phyloP scores from a whole-genome alignment of 2,797 vertebrate genomes.

The Anableps anableps region DNA sequence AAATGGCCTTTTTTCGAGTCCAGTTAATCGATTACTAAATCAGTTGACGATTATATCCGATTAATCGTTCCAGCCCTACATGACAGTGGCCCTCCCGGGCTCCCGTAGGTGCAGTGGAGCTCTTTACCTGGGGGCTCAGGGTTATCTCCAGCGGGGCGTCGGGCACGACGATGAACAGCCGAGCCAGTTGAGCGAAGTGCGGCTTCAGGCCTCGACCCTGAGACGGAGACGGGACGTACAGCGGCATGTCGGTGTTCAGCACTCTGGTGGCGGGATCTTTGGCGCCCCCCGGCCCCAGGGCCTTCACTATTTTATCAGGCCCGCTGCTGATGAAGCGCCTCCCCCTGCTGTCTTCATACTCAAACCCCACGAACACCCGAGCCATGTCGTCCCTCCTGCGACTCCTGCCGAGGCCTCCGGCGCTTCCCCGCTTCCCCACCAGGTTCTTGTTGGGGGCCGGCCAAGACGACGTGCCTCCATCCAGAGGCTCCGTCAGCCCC shows the following conservation, averaged over 20 bases:
- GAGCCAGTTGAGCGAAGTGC: slow-evolving; percentile 92
- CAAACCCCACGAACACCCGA: slow-evolving; percentile 94
- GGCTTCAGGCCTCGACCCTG: slow-evolving; percentile 95
- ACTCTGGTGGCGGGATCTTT: slow-evolving; percentile 94
- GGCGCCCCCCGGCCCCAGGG: slow-evolving; percentile 90
- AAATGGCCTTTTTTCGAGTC: too few species aligned
- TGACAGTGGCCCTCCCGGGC: background rate
- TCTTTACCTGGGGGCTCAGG: slow-evolving; percentile 90
- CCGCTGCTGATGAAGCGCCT: slow-evolving; percentile 95
- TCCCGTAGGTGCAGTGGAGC: background rate
- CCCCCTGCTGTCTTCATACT: slow-evolving; percentile 95
- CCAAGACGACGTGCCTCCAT: slow-evolving; percentile 91
- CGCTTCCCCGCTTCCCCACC: slow-evolving; percentile 88
- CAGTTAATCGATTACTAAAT: too few species aligned
- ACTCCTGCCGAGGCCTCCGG: slow-evolving; percentile 84
- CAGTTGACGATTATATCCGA: too few species aligned
- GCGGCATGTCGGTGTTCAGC: slow-evolving; percentile 95
- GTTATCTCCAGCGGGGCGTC: slow-evolving; percentile 93
- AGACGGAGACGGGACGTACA: slow-evolving; percentile 93
- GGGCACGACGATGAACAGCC: slow-evolving; percentile 94
- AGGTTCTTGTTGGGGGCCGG: slow-evolving; percentile 94
- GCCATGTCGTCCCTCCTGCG: slow-evolving; percentile 93
- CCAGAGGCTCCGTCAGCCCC: slow-evolving; percentile 75
- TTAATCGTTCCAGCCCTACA: too few species aligned
- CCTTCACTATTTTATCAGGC: slow-evolving; percentile 97